phyloP scores from a whole-genome alignment of 2,888 invertebrate species.

The Caenorhabditis uteleia region DNA sequence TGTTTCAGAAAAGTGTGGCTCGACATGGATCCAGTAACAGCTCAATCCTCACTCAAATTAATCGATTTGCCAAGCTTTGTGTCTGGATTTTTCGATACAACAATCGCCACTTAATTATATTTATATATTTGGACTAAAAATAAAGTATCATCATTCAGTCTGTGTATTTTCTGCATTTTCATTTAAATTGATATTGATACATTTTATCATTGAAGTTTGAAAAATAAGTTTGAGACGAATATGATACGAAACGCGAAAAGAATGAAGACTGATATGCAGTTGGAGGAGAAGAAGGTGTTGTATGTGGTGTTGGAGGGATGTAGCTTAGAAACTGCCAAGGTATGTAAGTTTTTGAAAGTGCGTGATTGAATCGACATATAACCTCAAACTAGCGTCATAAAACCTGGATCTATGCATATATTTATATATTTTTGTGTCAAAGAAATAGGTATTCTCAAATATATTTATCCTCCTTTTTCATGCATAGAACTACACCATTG shows the following conservation, averaged over 20 bases:
- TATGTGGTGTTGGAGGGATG: constrained; percentile 91
- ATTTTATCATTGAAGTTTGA: no score
- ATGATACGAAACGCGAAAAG: constrained; percentile 56
- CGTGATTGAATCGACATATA: no score
- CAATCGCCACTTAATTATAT: constrained; percentile 7
- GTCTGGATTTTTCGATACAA: constrained; percentile 16
- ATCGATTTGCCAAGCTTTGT: constrained; percentile 10
- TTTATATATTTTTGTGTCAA: no score
- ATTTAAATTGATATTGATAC: no score
- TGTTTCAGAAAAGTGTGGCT: constrained; percentile 33
- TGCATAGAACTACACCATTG: no score
- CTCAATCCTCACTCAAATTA: constrained; percentile 8
- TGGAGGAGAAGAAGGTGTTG: constrained; percentile 73
- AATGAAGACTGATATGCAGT: constrained; percentile 53
- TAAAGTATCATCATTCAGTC: no score
- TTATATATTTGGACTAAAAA: not conserved
- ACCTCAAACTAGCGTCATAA: no score
- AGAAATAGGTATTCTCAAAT: no score
- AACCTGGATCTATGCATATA: no score
- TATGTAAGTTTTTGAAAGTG: constrained; percentile 72
- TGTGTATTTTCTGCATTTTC: no score
- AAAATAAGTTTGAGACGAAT: no score
- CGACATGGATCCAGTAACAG: constrained; percentile 10
- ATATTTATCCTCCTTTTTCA: no score
- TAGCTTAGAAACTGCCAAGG: constrained; percentile 93